Evolutionary conservation across 2,113 vertebrate genomes (phyloP), one percentile per base, ranked within the genome.

Genomic region (Chamaea fasciata): DNA sequence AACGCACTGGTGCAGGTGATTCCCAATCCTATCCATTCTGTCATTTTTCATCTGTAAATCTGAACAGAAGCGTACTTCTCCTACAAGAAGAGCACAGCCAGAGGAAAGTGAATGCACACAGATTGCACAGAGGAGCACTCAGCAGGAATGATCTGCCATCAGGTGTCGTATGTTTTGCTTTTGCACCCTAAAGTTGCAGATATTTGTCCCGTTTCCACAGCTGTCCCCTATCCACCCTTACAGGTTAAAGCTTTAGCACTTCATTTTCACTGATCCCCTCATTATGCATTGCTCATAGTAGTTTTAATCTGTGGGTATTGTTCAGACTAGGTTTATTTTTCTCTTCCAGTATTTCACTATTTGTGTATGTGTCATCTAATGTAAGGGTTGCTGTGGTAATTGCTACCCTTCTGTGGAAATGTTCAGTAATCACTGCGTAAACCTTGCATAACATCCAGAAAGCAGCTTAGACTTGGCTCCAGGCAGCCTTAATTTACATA

Each of bases 241-340:
- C n/a, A 41, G 6, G 20, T 70, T 75, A 57, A 47, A 89, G 13
- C 23, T 70, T 39, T 73, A 86, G 23, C n/a, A 81, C 49, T 8
- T 68, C 18, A 8, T 80, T 83, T 83, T 50, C 53, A 59, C 52
- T 7, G 15, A 77, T 55, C 16, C 18, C 7, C 6, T 80, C 67
- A 35, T 73, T 87, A 62, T 18, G 13, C 2, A 9, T 52, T 64
- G 42, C 53, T 91, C 77, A 75, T 7, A 33, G 49, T 15, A 68
- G 33, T 47, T 84, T 63, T 79, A 84, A 80, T 68, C 53, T 71
- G 41, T 41, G 35, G 27, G 22, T 55, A 68, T 74, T 92, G 27
- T 82, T 91, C 77, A 71, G 37, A 82, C 53, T 50, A 46, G 22
- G 23, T 69, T 91, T 95, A 62, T 79, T 97, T 95, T 87, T 87